Conservation (phyloP, 2,113 vertebrate genomes). For the Atherinomorus stipes region DNA sequence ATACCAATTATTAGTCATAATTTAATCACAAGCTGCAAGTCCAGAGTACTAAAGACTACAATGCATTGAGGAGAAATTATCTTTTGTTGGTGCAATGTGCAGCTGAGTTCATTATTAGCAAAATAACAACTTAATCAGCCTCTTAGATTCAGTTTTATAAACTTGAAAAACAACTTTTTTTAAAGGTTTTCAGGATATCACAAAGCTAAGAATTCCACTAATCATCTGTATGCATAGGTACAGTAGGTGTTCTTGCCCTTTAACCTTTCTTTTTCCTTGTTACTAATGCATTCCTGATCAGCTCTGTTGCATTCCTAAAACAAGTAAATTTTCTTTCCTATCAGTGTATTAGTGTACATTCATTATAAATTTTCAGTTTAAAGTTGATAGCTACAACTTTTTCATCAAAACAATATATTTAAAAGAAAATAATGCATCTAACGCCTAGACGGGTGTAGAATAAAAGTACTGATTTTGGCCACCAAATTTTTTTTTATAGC, state of each 20-base stretch:
- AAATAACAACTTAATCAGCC: background rate
- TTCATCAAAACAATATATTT: too few species aligned
- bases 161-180: background rate
- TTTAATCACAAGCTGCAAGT: background rate
- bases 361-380: background rate
- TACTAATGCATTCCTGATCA: background rate
- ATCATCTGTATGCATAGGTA: background rate
- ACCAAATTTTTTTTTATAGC: too few species aligned
- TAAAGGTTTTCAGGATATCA: too few species aligned
- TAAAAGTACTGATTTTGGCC: too few species aligned
- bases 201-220: too few species aligned
- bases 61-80: background rate
- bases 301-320: background rate
- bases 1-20: background rate
- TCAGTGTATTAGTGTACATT: background rate
- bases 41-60: constrained; percentile 1
- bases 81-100: background rate
- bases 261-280: background rate
- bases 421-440: too few species aligned
- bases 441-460: too few species aligned
- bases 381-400: too few species aligned
- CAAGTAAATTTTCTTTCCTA: background rate
- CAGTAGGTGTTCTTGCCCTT: background rate
- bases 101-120: background rate
- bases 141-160: background rate